A percentile compares a stretch with the other conserved stretches of the same genome.
These are phyloP conservation scores for Gallinago media DNA, from an alignment of 2,113 vertebrate species.

Conservation along the genomic window DNA sequence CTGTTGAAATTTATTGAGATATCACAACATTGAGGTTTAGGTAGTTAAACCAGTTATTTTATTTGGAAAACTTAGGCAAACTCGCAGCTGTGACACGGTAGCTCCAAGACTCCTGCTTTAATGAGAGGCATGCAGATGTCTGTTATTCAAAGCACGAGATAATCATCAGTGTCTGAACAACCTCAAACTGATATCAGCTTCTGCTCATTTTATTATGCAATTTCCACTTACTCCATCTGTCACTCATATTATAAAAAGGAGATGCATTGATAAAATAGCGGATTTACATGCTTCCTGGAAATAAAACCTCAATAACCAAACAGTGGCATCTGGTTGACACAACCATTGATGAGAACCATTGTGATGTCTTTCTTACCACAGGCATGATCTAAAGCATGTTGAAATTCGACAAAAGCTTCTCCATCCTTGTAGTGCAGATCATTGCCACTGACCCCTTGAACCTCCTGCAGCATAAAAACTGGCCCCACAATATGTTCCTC, in stretches of 20 bases:
- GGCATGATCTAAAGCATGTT: not conserved
- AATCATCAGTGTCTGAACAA: slow-evolving; percentile 17
- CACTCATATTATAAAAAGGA: not conserved
- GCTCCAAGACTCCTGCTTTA: not conserved
- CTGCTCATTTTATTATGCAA: slow-evolving; percentile 32
- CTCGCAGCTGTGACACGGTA: not conserved
- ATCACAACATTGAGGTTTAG: not conserved
- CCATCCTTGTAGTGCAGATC: not conserved
- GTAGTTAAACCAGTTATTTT: slow-evolving; percentile 14
- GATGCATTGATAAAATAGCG: slow-evolving; percentile 39
- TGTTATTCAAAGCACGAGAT: slow-evolving; percentile 19
- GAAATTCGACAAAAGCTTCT: not conserved
- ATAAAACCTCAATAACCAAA: slow-evolving; percentile 31
- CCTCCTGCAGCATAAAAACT: not conserved
- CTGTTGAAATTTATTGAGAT: slow-evolving; percentile 37
- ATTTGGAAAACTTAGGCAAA: slow-evolving; percentile 13
- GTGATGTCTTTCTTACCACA: not conserved
- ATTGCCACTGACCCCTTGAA: not conserved
- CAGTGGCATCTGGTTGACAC: not conserved
- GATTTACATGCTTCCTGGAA: slow-evolving; percentile 41
- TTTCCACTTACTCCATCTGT: slow-evolving; percentile 33
- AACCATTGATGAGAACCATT: not conserved
- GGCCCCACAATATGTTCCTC: not conserved
- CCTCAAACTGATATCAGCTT: slow-evolving; percentile 26
- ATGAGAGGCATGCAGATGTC: not conserved